phyloP scores from a whole-genome alignment of 2,113 vertebrate species.

The Bubalus kerabau region DNA sequence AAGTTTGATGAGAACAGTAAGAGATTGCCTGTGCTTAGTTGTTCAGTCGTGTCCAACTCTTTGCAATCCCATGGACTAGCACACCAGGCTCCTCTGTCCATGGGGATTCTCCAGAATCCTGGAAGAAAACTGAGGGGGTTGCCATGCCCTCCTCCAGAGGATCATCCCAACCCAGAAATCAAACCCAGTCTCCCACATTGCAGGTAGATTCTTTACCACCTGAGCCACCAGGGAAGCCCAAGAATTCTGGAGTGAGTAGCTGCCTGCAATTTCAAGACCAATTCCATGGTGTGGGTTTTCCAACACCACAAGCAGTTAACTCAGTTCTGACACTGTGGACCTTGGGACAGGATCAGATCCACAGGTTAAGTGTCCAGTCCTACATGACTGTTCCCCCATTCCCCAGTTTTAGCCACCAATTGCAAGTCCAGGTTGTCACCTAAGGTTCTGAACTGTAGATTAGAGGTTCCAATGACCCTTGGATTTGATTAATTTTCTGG shows the following conservation, averaged over 20 bases:
- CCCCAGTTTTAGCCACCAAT: background rate
- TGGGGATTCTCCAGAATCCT: background rate
- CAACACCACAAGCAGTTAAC: background rate
- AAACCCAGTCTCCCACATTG: background rate
- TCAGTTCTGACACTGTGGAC: background rate
- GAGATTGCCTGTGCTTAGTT: background rate
- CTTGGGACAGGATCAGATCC: background rate
- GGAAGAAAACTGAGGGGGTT: background rate
- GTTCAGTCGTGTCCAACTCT: background rate
- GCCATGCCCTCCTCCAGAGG: background rate
- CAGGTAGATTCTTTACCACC: rapidly evolving
- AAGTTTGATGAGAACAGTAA: background rate
- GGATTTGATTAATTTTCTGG: background rate
- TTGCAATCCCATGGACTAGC: background rate
- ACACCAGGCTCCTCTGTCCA: background rate
- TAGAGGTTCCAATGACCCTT: background rate
- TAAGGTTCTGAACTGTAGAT: background rate
- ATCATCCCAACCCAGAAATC: background rate
- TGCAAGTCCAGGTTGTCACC: background rate
- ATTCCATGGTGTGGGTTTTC: background rate
- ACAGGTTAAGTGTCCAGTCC: background rate
- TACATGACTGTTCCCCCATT: background rate
- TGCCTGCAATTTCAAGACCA: background rate
- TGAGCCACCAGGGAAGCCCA: background rate
- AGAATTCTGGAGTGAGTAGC: background rate